Conservation (phyloP, 2,888 invertebrate genomes). For the Eupeodes latifasciatus region DNA sequence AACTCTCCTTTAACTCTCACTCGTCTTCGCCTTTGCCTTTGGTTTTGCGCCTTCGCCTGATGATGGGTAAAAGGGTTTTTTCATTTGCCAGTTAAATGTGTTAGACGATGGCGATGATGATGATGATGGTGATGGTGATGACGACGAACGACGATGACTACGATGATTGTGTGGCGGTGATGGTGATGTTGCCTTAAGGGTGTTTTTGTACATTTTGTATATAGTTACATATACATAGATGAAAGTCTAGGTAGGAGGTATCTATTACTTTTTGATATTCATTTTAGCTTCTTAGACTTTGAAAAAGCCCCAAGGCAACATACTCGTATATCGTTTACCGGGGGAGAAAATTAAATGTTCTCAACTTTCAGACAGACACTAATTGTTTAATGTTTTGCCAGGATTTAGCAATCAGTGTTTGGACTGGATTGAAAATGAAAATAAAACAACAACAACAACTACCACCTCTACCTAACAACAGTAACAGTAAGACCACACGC, state of each 20-base stretch:
- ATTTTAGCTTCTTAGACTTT: conserved; percentile 59
- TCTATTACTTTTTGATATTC: conserved; percentile 60
- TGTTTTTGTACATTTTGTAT: conserved; percentile 9
- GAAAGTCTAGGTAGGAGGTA: conserved; percentile 22
- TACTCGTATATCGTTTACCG: conserved; percentile 52
- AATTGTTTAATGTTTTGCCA: conserved; percentile 65
- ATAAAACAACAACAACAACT: background rate
- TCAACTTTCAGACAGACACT: conserved; percentile 32
- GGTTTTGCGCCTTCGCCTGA: too few relatives aligned
- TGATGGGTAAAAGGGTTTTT: conserved; percentile 55
- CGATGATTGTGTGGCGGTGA: conserved; percentile 26
- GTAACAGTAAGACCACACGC: background rate
- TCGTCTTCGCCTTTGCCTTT: too few relatives aligned
- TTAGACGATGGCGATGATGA: conserved; percentile 27
- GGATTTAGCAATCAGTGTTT: conserved; percentile 58
- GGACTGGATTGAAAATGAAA: background rate
- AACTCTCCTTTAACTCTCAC: background rate
- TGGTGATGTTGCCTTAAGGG: conserved; percentile 27
- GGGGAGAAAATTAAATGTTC: conserved; percentile 48
- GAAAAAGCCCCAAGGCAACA: conserved; percentile 14
- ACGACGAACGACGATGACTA: background rate
- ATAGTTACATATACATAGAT: background rate
- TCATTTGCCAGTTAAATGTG: conserved; percentile 60
- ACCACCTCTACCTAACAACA: too few relatives aligned
- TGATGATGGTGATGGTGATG: conserved; percentile 6